phyloP scores from a whole-genome alignment of 2,797 vertebrate genomes.

The Gorsachius magnificus region DNA sequence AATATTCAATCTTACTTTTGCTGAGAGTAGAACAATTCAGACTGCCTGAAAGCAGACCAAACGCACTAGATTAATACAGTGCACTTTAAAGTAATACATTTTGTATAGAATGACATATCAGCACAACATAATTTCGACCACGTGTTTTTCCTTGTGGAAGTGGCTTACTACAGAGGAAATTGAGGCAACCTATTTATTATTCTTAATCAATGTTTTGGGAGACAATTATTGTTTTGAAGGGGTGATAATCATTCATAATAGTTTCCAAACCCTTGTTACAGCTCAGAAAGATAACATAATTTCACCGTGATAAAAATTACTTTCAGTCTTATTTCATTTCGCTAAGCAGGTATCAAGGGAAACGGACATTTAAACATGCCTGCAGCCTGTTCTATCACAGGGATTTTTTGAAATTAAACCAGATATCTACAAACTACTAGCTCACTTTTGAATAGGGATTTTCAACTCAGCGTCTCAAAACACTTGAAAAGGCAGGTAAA shows the following conservation, averaged over 20 bases:
- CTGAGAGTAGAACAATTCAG: neutral
- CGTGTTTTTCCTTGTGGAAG: neutral
- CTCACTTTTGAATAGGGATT: neutral
- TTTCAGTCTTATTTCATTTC: neutral
- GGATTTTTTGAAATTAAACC: neutral
- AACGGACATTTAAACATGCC: neutral
- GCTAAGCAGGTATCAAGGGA: neutral
- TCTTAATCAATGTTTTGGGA: slow-evolving; percentile 36
- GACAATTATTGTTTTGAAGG: neutral
- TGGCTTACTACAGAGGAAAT: slow-evolving; percentile 4
- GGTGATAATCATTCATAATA: neutral
- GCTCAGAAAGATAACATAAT: neutral
- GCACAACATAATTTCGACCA: neutral
- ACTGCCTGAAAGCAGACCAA: neutral
- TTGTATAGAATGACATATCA: neutral
- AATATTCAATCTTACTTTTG: neutral
- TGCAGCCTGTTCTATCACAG: neutral
- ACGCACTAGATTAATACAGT: neutral
- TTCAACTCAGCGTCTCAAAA: neutral
- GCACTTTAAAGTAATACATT: neutral
- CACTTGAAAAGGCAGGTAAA: neutral
- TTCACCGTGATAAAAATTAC: neutral
- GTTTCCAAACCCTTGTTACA: neutral
- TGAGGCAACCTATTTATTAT: slow-evolving; percentile 17
- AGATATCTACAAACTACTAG: neutral